Percentiles rank a stretch among this genome's conserved stretches.
These are phyloP conservation scores for Psammodynastes pulverulentus DNA, from an alignment of 2,113 vertebrate genomes.

Conservation along the genomic window DNA sequence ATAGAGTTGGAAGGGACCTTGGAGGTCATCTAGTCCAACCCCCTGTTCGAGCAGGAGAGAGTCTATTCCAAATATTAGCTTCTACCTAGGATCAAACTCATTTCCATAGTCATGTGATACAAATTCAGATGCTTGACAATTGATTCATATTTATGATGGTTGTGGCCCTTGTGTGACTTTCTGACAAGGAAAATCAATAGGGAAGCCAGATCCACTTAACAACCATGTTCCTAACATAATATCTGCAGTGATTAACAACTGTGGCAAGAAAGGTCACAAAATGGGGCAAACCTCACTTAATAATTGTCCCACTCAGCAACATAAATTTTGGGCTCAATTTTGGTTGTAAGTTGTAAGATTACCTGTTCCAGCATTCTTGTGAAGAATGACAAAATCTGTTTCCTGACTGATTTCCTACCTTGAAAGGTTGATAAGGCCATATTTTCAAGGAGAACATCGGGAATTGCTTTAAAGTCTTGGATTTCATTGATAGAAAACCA, in stretches of 20 bases:
- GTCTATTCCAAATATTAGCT: too few relatives aligned
- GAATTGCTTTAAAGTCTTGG: neutral
- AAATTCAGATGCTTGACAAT: neutral
- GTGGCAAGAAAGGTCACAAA: neutral
- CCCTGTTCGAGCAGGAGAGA: too few relatives aligned
- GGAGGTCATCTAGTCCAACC: too few relatives aligned
- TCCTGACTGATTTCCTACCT: neutral
- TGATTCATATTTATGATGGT: neutral
- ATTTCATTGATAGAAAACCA: neutral
- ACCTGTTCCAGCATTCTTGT: neutral
- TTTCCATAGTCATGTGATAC: neutral
- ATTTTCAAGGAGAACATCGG: neutral
- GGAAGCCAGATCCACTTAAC: neutral
- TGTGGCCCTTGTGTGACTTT: neutral
- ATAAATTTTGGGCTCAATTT: neutral
- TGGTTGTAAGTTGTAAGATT: neutral
- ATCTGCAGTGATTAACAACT: neutral
- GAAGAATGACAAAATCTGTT: neutral
- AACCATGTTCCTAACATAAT: neutral
- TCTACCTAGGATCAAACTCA: too few relatives aligned
- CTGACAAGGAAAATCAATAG: neutral
- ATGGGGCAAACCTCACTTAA: neutral
- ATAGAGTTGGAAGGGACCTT: too few relatives aligned
- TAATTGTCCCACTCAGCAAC: neutral
- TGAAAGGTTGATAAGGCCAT: neutral